Conservation (phyloP, 1,140 invertebrate genomes). For the Drosophila paulistorum region DNA sequence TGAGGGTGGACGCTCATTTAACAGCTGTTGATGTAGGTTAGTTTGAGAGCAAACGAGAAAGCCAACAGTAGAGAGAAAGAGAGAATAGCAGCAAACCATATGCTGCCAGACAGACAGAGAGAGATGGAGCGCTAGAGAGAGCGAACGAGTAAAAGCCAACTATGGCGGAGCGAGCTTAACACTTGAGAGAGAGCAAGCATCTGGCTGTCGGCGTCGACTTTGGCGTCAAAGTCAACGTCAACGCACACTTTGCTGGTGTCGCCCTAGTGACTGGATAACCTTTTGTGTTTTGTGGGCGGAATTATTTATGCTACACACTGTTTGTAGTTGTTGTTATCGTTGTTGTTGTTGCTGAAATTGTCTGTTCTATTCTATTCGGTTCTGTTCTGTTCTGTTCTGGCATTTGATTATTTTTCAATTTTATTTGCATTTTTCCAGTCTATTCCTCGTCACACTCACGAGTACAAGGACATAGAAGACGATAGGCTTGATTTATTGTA, state of each 20-base stretch:
- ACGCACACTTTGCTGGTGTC: slow-evolving; percentile 56
- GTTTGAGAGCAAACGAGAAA: slow-evolving; percentile 42
- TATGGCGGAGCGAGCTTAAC: too few relatives aligned
- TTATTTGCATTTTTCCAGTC: slow-evolving; percentile 64
- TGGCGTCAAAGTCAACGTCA: slow-evolving; percentile 24
- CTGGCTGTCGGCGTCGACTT: slow-evolving; percentile 17
- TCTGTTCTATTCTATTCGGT: not conserved
- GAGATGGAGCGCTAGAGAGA: not conserved
- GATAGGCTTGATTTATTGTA: slow-evolving; percentile 57
- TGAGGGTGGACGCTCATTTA: slow-evolving; percentile 48
- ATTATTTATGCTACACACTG: slow-evolving; percentile 79
- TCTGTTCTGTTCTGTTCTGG: slow-evolving; percentile 13
- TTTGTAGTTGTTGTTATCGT: slow-evolving; percentile 45
- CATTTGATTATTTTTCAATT: slow-evolving; percentile 74
- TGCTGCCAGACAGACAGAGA: not conserved
- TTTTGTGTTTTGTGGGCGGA: slow-evolving; percentile 71
- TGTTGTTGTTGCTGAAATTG: slow-evolving; percentile 38
- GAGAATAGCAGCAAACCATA: too few relatives aligned
- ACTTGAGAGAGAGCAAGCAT: slow-evolving; percentile 13
- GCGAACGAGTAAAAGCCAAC: not conserved
- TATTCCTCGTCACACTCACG: not conserved
- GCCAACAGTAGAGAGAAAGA: not conserved
- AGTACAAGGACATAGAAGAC: not conserved
- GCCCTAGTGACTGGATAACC: slow-evolving; percentile 77
- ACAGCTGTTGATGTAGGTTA: slow-evolving; percentile 82